A percentile compares a stretch with the other conserved stretches of the same genome.
Evolutionary conservation across 2,888 invertebrate species (phyloP).

Genomic region (Lepidocyrtoides sp.): DNA sequence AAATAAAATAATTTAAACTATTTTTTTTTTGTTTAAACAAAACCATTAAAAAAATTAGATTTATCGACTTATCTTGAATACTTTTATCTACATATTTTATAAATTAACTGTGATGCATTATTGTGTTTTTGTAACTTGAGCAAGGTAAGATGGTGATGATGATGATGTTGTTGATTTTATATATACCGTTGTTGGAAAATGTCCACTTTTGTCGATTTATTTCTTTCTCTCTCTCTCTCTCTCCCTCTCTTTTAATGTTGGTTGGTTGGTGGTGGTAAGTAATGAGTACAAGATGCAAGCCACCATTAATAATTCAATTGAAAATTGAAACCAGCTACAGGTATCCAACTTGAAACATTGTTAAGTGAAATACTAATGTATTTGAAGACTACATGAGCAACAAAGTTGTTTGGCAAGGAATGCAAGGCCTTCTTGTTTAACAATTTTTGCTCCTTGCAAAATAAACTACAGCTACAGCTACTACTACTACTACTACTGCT

Average conservation of each 20-base stretch:
- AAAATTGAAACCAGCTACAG: not conserved
- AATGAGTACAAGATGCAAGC: not conserved
- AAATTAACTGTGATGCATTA: slow-evolving; percentile 14
- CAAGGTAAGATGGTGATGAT: not conserved
- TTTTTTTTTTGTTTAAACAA: not conserved
- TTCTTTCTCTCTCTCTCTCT: not conserved
- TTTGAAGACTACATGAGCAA: not conserved
- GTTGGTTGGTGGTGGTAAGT: not conserved
- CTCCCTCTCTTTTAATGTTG: not conserved
- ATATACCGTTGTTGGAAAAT: slow-evolving; percentile 54
- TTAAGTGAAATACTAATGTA: not conserved
- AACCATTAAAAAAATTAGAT: not conserved
- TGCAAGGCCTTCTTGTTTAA: not conserved
- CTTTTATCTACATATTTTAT: slow-evolving; percentile 8
- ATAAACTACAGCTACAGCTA: no score
- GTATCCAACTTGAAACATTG: slow-evolving; percentile 14
- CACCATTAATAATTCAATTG: not conserved
- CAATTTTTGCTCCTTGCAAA: no score
- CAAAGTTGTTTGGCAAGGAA: slow-evolving; percentile 10
- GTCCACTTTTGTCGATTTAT: slow-evolving; percentile 47
- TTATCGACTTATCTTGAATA: not conserved
- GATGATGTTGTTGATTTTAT: not conserved
- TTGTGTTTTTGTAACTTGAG: not conserved
- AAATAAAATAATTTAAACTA: not conserved
- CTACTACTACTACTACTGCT: not conserved